Percentiles rank a stretch among this genome's conserved stretches.
Evolutionary conservation across 2,797 vertebrate species (phyloP).

Genomic region (Muscicapa comitata): DNA sequence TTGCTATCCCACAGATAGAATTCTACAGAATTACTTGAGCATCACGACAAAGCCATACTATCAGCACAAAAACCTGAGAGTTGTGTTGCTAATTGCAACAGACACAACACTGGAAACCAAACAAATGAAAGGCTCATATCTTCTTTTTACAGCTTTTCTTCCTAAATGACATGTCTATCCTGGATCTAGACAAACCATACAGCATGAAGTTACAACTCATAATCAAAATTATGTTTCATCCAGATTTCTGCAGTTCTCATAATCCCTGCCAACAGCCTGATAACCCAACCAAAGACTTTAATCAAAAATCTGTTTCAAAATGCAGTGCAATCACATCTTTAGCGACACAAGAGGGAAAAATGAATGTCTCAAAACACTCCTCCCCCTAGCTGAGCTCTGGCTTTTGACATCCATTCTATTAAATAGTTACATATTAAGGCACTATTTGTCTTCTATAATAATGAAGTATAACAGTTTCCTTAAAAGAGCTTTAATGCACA

Average conservation of each 20-base stretch:
- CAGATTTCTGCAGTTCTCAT: not conserved
- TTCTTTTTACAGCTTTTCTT: not conserved
- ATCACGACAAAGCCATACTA: not conserved
- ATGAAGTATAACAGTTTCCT: not conserved
- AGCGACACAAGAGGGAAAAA: not conserved
- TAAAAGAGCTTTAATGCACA: not conserved
- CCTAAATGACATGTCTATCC: not conserved
- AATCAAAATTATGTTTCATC: not conserved
- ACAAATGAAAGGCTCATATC: not conserved
- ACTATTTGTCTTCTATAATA: not conserved
- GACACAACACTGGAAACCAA: not conserved
- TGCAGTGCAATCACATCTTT: not conserved
- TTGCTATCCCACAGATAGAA: not conserved
- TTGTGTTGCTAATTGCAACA: not conserved
- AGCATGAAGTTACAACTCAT: not conserved
- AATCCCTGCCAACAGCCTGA: not conserved
- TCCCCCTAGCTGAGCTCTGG: not conserved
- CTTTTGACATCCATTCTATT: not conserved
- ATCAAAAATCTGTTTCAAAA: not conserved
- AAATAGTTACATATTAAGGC: not conserved
- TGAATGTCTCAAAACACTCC: not conserved
- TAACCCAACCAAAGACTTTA: not conserved
- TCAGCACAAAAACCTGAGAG: not conserved
- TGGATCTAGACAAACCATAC: not conserved
- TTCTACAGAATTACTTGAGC: not conserved